Evolutionary conservation across 2,797 vertebrate genomes (phyloP).

Genomic region (Periophthalmus magnuspinnatus): DNA sequence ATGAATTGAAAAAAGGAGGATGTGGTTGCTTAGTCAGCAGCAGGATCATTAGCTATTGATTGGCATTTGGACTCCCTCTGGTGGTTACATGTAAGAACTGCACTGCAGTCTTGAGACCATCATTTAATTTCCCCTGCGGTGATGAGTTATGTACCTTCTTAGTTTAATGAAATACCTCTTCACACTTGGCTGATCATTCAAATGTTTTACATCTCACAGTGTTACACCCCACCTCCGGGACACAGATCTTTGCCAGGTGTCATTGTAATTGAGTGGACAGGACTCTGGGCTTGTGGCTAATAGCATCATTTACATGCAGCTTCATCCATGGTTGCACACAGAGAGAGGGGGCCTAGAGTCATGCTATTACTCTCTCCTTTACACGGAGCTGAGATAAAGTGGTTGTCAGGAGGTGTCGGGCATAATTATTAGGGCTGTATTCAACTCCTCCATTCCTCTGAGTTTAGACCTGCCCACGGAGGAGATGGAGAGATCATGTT

Average conservation of each 20-base stretch:
- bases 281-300: slow-evolving; percentile 8
- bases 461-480: background rate
- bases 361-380: slow-evolving; percentile 11
- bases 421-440: slow-evolving; percentile 19
- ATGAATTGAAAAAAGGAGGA: background rate
- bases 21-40: too few species aligned
- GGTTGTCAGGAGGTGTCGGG: slow-evolving; percentile 28
- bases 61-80: slow-evolving; percentile 49
- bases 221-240: slow-evolving; percentile 36
- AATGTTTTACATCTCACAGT: slow-evolving; percentile 27
- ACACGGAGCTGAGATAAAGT: background rate
- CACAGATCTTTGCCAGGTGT: slow-evolving; percentile 29
- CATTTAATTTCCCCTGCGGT: slow-evolving; percentile 25
- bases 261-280: slow-evolving; percentile 12
- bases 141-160: slow-evolving; percentile 32
- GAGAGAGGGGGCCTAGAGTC: background rate
- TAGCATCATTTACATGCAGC: slow-evolving; percentile 17
- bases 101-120: background rate
- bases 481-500: background rate
- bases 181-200: slow-evolving; percentile 23
- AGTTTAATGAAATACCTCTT: slow-evolving; percentile 37
- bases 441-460: background rate
- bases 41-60: too few species aligned
- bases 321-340: background rate
- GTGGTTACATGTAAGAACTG: slow-evolving; percentile 31